Evolutionary conservation across 1,140 invertebrate species (phyloP), one percentile per base, ranked within the genome.

Genomic region (Microplitis demolitor): DNA sequence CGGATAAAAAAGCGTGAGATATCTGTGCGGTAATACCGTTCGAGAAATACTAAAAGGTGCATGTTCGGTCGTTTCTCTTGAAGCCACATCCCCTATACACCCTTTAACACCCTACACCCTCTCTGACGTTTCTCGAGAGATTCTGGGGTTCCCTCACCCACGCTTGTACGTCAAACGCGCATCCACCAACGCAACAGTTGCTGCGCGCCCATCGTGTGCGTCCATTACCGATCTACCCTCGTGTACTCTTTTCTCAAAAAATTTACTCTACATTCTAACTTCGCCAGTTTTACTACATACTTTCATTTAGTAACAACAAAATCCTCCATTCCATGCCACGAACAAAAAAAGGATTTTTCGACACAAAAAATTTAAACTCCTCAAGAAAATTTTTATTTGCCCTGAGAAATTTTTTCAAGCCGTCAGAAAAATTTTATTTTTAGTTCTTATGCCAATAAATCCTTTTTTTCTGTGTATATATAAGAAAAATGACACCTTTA

Each of bases 121-220:
- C 56, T 31, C 66, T 50, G 35, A 24, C 39, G 39, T 58, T 54
- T 34, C 54, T 56, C 63, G 35, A 50, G 35, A 64, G 53, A 34
- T 56, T 13, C 54, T 8, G 54, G 31, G 3, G 63, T 67, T 24
- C 66, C 69, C 39, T 54, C 72, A 74, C 73, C 66, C 72, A 76
- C 76, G 51, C 39, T 16, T 24, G 8, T 66, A 61, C 75, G 77
- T 81, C 80, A 78, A 78, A 74, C 76, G 80, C 80, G 82, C 80
- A 83, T 78, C 80, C 76, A 83, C 80, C 82, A 79, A 82, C 80
- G 82, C 80, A 83, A 83, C 82, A 82, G 82, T 83, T 82, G 39
- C 39, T 45, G 81, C 82, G 78, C 80, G 77, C 80, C 78, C 77
- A 76, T 72, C 74, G 24, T 24, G 56, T 71, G 76, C 77, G 61